Base-by-base conservation (phyloP, 2,888 invertebrate species). In the Carterocephalus palaemon region DNA sequence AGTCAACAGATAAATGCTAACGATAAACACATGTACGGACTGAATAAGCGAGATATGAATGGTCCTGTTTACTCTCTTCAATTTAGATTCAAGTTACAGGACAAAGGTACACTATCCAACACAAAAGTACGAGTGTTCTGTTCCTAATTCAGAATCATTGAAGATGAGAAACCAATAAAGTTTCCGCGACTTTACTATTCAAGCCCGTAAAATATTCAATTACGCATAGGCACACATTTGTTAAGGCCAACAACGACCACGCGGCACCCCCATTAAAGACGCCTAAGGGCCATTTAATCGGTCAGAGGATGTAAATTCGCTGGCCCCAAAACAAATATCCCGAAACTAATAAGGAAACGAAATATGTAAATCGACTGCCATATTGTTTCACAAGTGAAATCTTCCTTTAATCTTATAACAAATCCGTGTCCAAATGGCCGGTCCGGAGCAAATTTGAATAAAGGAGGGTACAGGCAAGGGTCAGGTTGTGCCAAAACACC, bases 331-430 rank as follows among this genome's bases (percentile, higher is more conserved):
- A 86, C 86, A 85, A 86, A 86, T 85, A 85, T 82, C 83, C 86
- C 84, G 75, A 84, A 86, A 85, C 85, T 86, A 86, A 86, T 85
- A 86, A 86, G 86, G 85, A 86, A 86, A 84, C 86, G 86, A 85
- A 86, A 86, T 86, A 86, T 85, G 86, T 86, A 86, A 86, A 86
- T 86, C 78, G 80, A 75, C 73, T 82, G 79, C 83, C 84, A 87
- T 87, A 86, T 86, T 85, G 87, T 86, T 86, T 81, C 83, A 80
- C 83, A 85, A 87, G 86, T 86, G 83, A 87, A 88, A 87, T 88
- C 87, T 87, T 88, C 86, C 86, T 85, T 86, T 88, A 87, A 88
- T 88, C 88, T 87, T 88, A 86, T 86, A 87, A 86, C 86, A 86
- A 88, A 88, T 88, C 87, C 83, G 84, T 80, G 86, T 85, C 80